phyloP scores from a whole-genome alignment of 2,888 invertebrate species.

The Catocala fraxini region DNA sequence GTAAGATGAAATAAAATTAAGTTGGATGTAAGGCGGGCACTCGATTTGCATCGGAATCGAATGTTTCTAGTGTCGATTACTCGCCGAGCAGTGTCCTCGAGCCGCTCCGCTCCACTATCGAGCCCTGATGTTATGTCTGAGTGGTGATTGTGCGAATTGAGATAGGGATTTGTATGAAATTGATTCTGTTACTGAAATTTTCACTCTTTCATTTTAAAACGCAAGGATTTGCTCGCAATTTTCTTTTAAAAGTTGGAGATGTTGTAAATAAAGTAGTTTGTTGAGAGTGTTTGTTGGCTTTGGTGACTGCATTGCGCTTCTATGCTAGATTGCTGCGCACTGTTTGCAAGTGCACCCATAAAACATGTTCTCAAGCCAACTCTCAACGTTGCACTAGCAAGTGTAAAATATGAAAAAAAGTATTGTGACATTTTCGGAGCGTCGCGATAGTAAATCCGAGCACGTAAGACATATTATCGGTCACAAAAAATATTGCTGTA shows the following conservation, averaged over 20 bases:
- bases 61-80: constrained; percentile 52
- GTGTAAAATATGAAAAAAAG: constrained; percentile 11
- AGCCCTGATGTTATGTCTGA: constrained; percentile 19
- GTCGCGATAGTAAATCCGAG: constrained; percentile 13
- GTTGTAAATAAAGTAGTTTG: constrained; percentile 14
- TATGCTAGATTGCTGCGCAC: constrained; percentile 14
- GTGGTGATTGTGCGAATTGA: constrained; percentile 22
- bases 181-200: constrained; percentile 30
- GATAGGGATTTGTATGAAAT: constrained; percentile 30
- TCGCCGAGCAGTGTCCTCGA: constrained; percentile 32
- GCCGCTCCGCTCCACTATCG: constrained; percentile 11
- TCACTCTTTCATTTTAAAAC: constrained; percentile 13
- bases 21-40: constrained; percentile 44
- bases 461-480: constrained; percentile 29
- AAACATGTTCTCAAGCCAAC: constrained; percentile 13
- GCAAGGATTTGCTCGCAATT: constrained; percentile 4
- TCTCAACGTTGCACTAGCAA: constrained; percentile 1
- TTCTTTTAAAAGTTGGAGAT: background rate
- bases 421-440: constrained; percentile 2
- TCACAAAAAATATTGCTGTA: constrained; percentile 18
- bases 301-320: constrained; percentile 12
- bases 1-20: constrained; percentile 55
- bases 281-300: constrained; percentile 10
- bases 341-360: constrained; percentile 17
- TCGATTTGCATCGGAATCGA: constrained; percentile 61